A percentile compares a stretch with the other conserved stretches of the same genome.
Conservation (phyloP, 2,888 invertebrate genomes). For the Trimorus sp. region DNA sequence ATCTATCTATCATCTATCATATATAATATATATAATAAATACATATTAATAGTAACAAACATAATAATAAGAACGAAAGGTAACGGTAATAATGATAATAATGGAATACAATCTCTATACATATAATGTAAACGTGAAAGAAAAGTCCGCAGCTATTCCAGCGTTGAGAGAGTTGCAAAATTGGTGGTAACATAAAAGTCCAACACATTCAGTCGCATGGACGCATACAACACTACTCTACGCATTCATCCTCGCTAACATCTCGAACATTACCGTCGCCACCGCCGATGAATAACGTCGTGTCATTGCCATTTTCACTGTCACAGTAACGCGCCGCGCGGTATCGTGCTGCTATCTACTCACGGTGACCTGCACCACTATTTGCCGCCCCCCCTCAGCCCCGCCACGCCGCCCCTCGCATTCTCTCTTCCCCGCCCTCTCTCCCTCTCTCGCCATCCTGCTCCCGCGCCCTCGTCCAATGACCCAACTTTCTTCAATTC, state of each 20-base stretch:
- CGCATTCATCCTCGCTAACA: slow-evolving; percentile 55
- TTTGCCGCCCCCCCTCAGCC: slow-evolving; percentile 27
- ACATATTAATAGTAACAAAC: not conserved
- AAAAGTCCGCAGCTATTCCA: slow-evolving; percentile 6
- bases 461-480: slow-evolving; percentile 14
- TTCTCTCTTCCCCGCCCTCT: slow-evolving; percentile 51
- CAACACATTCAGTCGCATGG: slow-evolving; percentile 35
- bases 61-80: not conserved
- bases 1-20: no score
- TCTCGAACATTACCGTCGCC: slow-evolving; percentile 58
- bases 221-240: slow-evolving; percentile 51
- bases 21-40: no score
- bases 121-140: not conserved
- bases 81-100: slow-evolving; percentile 21
- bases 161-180: slow-evolving; percentile 32
- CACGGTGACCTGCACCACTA: slow-evolving; percentile 69
- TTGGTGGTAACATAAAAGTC: slow-evolving; percentile 40
- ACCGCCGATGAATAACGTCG: slow-evolving; percentile 42
- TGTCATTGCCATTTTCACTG: slow-evolving; percentile 66
- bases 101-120: slow-evolving; percentile 12
- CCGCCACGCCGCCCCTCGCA: slow-evolving; percentile 36
- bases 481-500: slow-evolving; percentile 45
- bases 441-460: slow-evolving; percentile 25
- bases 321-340: slow-evolving; percentile 51
- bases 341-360: slow-evolving; percentile 70